A percentile compares a stretch with the other conserved stretches of the same genome.
These are phyloP conservation scores for Sogatella furcifera DNA, from an alignment of 1,140 invertebrate genomes.

Conservation along the genomic window DNA sequence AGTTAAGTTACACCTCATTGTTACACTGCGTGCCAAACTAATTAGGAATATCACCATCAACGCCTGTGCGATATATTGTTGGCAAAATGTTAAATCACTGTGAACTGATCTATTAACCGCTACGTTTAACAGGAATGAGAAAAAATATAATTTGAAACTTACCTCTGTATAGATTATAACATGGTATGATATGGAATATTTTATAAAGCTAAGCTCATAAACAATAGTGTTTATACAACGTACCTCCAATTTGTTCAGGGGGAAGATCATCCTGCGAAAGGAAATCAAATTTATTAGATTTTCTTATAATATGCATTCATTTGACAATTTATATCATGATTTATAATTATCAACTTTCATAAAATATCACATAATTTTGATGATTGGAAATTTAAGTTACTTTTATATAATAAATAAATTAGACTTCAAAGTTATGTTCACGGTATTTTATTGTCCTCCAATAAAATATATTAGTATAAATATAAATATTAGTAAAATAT, in stretches of 20 bases:
- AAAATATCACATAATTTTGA: no score
- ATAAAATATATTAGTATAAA: no score
- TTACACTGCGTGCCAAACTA: no score
- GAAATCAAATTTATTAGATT: conserved; percentile 13
- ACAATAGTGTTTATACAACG: conserved; percentile 27
- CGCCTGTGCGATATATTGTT: not conserved
- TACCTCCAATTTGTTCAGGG: conserved; percentile 48
- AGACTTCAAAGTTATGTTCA: no score
- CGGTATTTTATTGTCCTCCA: no score
- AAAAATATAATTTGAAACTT: conserved; percentile 17
- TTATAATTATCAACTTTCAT: no score
- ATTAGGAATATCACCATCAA: no score
- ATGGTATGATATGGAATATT: conserved; percentile 23
- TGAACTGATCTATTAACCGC: not conserved
- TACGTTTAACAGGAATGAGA: conserved; percentile 9
- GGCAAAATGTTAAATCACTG: not conserved
- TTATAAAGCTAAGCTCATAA: conserved; percentile 16
- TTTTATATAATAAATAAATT: no score
- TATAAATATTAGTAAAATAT: no score
- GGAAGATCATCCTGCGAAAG: conserved; percentile 47
- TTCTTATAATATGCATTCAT: no score
- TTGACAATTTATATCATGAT: not conserved
- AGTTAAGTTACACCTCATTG: no score
- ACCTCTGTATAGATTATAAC: conserved; percentile 23
- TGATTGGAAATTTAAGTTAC: no score